Evolutionary conservation across 1,140 invertebrate species (phyloP).

Genomic region (Plectrocnemia conspersa): DNA sequence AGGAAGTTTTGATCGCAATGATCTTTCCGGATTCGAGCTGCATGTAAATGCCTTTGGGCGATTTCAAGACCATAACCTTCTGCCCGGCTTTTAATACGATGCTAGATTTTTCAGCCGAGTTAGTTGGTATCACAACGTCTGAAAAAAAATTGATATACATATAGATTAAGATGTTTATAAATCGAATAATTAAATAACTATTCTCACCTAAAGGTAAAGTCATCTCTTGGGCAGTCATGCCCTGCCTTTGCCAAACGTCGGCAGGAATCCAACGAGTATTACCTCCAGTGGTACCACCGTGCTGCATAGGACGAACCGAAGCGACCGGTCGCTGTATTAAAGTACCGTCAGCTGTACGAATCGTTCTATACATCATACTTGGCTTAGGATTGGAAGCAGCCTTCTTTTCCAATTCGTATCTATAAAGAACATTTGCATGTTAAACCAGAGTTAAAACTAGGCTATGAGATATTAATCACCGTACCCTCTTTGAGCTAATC

Average conservation of each 20-base stretch:
- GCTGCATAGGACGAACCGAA: conserved; percentile 53
- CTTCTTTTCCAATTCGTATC: conserved; percentile 90
- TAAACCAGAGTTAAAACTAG: not conserved
- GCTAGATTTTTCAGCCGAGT: conserved; percentile 77
- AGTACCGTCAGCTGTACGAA: conserved; percentile 56
- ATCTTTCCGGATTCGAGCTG: conserved; percentile 93
- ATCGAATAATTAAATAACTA: not conserved
- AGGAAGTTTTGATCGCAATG: conserved; percentile 83
- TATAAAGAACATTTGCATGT: conserved; percentile 21
- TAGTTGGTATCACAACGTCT: conserved; percentile 92
- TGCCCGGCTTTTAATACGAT: conserved; percentile 89
- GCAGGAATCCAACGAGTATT: conserved; percentile 74
- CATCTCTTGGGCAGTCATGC: conserved; percentile 92
- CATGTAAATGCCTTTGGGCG: conserved; percentile 93
- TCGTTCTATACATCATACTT: conserved; percentile 49
- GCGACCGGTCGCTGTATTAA: conserved; percentile 53
- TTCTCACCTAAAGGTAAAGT: conserved; percentile 72
- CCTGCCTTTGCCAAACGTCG: conserved; percentile 84
- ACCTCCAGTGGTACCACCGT: conserved; percentile 42
- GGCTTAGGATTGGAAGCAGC: conserved; percentile 62
- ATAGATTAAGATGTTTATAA: not conserved
- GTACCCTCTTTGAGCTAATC: conserved; percentile 79
- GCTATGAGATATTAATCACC: conserved; percentile 15
- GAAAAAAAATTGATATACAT: conserved; percentile 33
- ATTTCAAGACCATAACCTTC: conserved; percentile 89